Evolutionary conservation across 2,888 invertebrate genomes (phyloP).

Genomic region (Drosophila niveifrons): DNA sequence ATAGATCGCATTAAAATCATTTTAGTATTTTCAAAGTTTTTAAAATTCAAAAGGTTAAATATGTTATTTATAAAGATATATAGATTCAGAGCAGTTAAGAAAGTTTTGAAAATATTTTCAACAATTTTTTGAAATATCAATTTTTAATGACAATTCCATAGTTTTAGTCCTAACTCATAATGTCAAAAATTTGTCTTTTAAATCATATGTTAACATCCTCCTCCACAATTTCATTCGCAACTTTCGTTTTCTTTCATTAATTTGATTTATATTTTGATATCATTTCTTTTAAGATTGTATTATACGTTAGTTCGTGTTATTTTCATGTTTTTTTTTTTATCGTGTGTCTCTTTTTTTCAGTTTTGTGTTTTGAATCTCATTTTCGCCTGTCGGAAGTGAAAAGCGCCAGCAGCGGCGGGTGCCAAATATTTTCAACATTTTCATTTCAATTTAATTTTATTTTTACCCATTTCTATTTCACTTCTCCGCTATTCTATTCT

Average conservation of each 20-base stretch:
- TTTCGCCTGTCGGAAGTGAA: conserved; percentile 35
- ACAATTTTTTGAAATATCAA: too few species aligned
- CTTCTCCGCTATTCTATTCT: conserved; percentile 8
- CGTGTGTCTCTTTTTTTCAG: conserved; percentile 16
- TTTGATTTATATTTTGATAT: not conserved
- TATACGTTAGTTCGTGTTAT: not conserved
- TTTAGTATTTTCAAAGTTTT: too few species aligned
- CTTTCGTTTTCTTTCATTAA: not conserved
- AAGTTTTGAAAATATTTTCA: too few species aligned
- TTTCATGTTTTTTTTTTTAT: conserved; percentile 2
- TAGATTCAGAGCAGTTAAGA: too few species aligned
- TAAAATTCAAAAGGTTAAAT: too few species aligned
- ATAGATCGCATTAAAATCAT: too few species aligned
- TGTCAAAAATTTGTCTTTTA: not conserved
- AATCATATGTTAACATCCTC: not conserved
- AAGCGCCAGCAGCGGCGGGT: conserved; percentile 25
- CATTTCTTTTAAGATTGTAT: not conserved
- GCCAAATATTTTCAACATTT: conserved; percentile 38
- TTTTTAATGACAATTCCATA: too few species aligned
- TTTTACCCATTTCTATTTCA: conserved; percentile 11
- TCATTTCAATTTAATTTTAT: conserved; percentile 17
- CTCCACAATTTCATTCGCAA: not conserved
- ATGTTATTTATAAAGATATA: too few species aligned
- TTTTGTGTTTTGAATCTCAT: conserved; percentile 25
- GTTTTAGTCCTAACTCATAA: too few species aligned